These are phyloP conservation scores for Acrocephalus scirpaceus DNA, from an alignment of 2,797 vertebrate species.

Conservation along the genomic window DNA sequence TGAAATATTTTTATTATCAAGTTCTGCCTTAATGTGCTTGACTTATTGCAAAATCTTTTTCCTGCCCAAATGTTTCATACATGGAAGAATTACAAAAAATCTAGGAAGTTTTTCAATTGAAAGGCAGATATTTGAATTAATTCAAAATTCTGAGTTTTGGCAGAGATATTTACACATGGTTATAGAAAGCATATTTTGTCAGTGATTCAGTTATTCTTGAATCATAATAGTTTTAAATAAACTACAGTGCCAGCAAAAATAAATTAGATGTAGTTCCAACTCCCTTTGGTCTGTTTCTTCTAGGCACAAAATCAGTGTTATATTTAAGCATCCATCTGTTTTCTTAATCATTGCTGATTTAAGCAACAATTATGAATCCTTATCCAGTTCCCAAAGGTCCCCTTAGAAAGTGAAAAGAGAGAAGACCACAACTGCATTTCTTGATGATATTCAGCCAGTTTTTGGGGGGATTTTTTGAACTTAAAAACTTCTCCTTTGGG, in stretches of 20 bases:
- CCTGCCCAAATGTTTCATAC: conserved; percentile 50
- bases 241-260: conserved; percentile 53
- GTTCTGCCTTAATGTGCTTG: conserved; percentile 24
- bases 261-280: conserved; percentile 42
- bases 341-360: conserved; percentile 46
- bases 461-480: background rate
- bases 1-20: conserved; percentile 50
- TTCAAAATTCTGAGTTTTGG: conserved; percentile 56
- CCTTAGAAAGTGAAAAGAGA: background rate
- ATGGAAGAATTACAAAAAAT: conserved; percentile 2
- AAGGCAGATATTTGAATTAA: conserved; percentile 57
- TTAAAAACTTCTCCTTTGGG: background rate
- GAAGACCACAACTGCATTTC: background rate
- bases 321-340: conserved; percentile 57
- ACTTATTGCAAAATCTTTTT: conserved; percentile 45
- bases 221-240: conserved; percentile 56
- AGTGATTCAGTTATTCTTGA: conserved; percentile 65
- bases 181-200: conserved; percentile 50
- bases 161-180: conserved; percentile 39
- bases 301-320: conserved; percentile 44
- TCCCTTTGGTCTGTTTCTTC: conserved; percentile 39
- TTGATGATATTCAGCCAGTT: background rate
- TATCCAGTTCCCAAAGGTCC: conserved; percentile 2
- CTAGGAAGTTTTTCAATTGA: conserved; percentile 48
- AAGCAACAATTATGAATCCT: conserved; percentile 6